Evolutionary conservation across 2,797 vertebrate genomes (phyloP), one percentile per base, ranked within the genome.

Genomic region (Phoeniculus purpureus): DNA sequence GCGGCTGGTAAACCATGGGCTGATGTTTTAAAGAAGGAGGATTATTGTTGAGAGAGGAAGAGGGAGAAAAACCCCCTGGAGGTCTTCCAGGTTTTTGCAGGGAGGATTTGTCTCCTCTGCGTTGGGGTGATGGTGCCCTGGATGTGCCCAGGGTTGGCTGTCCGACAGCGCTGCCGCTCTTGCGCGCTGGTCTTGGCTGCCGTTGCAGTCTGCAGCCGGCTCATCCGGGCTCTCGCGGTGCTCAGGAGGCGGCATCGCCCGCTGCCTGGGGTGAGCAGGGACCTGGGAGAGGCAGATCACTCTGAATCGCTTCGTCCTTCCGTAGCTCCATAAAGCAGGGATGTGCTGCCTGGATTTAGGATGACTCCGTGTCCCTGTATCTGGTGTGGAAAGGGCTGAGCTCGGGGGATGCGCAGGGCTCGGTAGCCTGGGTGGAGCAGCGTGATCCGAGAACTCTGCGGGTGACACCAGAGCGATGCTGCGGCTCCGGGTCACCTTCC

Each of bases 311-410:
- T 19, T 29, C 3, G 1, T 61, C 37, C 40, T 72, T 13, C 31
- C 13, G 0, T 5, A 21, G 47, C 83, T 48, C 20, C 47, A 0
- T 2, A 2, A 1, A 37, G 56, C 56, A 10, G 59, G 92, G 48
- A 12, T 2, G 37, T 3, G 62, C 58, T 31, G 61, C 52, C 29
- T 0, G 7, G 19, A 3, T 22, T 73, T 0, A 6, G 89, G 87
- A 40, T 13, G 25, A 2, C 0, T 47, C 72, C 2, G 21, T 2
- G 23, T 23, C 45, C 85, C 0, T 0, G 1, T 3, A 21, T 1
- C 7, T 3, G 0, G 3, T 4, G 9, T 50, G 71, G 34, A 25
- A 5, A 16, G 16, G 34, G 1, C 67, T 6, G 68, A 74, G 76
- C 70, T 8, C 6, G 3, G 25, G 11, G 31, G 32, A 6, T 13